Conservation (phyloP, 2,888 invertebrate species). For the Eristalinus sepulchralis region DNA sequence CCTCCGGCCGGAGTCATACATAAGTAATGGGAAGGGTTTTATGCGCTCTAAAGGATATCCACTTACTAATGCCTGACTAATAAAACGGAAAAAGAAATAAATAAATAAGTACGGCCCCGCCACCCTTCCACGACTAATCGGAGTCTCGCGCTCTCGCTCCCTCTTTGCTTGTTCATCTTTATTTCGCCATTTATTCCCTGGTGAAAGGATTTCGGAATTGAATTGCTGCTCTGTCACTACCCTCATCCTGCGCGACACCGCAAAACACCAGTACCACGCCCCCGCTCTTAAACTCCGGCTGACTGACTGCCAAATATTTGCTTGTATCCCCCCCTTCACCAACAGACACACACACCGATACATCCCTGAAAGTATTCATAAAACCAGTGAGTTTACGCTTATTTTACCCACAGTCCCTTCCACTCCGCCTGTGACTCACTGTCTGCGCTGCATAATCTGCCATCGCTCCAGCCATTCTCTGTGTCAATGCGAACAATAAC, state of each 20-base stretch:
- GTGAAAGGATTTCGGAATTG: constrained; percentile 75
- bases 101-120: constrained; percentile 48
- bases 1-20: constrained; percentile 32
- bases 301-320: constrained; percentile 68
- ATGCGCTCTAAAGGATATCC: constrained; percentile 58
- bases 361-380: constrained; percentile 75
- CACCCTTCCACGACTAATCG: constrained; percentile 6
- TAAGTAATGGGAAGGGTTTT: constrained; percentile 58
- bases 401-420: constrained; percentile 74
- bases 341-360: constrained; percentile 6
- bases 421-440: constrained; percentile 27
- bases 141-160: not conserved
- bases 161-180: constrained; percentile 59
- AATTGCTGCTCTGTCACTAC: constrained; percentile 74
- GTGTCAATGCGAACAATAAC: constrained; percentile 72
- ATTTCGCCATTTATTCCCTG: constrained; percentile 51
- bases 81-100: constrained; percentile 65
- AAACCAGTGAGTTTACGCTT: constrained; percentile 80
- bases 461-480: not conserved
- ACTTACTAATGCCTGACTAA: constrained; percentile 67
- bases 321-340: constrained; percentile 24
- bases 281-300: constrained; percentile 17
- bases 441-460: constrained; percentile 35
- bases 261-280: not conserved
- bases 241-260: constrained; percentile 39